Conservation (phyloP, 2,113 vertebrate genomes). For the Strix uralensis region DNA sequence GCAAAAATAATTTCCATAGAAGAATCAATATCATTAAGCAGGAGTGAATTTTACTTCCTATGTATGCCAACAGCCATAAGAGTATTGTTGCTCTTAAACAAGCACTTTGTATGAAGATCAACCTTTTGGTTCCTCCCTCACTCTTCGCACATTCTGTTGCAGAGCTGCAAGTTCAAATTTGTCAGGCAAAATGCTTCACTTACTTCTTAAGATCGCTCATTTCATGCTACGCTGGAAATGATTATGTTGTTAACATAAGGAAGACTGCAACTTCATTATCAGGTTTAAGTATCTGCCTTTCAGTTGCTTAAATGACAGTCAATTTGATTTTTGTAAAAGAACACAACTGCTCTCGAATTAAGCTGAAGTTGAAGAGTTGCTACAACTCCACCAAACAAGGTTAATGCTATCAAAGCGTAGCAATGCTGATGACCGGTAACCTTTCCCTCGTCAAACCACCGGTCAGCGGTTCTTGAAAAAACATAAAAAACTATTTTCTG, state of each 20-base stretch:
- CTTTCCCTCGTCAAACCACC: not conserved
- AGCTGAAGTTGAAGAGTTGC: not conserved
- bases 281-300: slow-evolving; percentile 30
- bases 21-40: not conserved
- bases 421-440: rapidly evolving
- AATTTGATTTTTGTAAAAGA: not conserved
- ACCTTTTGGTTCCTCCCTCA: not conserved
- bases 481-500: not conserved
- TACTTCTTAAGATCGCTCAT: slow-evolving; percentile 13
- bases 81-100: not conserved
- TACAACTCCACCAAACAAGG: not conserved
- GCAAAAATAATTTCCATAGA: not conserved
- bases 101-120: not conserved
- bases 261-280: slow-evolving; percentile 50
- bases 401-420: rapidly evolving
- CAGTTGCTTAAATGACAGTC: slow-evolving; percentile 25
- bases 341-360: not conserved
- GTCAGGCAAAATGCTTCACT: slow-evolving; percentile 39
- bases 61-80: not conserved
- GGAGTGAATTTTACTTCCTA: not conserved
- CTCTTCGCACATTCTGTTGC: not conserved
- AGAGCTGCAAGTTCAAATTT: slow-evolving; percentile 18
- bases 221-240: slow-evolving; percentile 39
- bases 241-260: slow-evolving; percentile 35
- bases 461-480: not conserved